phyloP scores from a whole-genome alignment of 2,797 vertebrate species.

The Rousettus madagascariensis region DNA sequence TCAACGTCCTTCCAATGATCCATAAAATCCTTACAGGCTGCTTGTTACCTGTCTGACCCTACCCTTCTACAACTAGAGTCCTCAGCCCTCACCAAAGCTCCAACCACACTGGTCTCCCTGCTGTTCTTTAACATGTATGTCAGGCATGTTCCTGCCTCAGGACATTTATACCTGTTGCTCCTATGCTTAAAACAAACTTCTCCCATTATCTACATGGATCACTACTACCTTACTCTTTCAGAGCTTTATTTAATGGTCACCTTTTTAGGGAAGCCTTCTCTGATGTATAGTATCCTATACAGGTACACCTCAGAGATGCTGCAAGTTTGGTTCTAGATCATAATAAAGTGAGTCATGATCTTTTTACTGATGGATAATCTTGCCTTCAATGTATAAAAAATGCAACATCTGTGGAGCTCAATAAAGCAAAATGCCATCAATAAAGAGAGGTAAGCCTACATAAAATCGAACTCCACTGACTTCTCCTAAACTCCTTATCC shows the following conservation, averaged over 20 bases:
- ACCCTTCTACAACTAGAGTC: background rate
- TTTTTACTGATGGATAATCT: background rate
- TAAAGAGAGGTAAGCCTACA: background rate
- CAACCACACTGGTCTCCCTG: background rate
- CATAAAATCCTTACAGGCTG: background rate
- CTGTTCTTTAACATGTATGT: background rate
- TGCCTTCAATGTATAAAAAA: background rate
- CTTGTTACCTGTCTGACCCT: background rate
- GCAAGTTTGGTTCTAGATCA: background rate
- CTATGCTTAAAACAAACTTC: slow-evolving; percentile 4
- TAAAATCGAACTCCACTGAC: background rate
- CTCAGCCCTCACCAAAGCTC: background rate
- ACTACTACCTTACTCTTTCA: background rate
- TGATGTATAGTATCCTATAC: background rate
- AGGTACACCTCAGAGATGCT: background rate
- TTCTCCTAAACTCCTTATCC: background rate
- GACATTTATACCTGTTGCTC: background rate
- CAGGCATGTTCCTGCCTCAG: background rate
- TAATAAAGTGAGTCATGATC: background rate
- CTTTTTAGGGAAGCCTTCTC: background rate
- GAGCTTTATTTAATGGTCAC: background rate
- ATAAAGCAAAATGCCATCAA: background rate
- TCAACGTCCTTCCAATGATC: background rate
- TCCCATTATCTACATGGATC: background rate
- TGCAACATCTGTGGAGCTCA: background rate